Evolutionary conservation across 2,888 invertebrate species (phyloP).

Genomic region (Pharmacophagus antenor): DNA sequence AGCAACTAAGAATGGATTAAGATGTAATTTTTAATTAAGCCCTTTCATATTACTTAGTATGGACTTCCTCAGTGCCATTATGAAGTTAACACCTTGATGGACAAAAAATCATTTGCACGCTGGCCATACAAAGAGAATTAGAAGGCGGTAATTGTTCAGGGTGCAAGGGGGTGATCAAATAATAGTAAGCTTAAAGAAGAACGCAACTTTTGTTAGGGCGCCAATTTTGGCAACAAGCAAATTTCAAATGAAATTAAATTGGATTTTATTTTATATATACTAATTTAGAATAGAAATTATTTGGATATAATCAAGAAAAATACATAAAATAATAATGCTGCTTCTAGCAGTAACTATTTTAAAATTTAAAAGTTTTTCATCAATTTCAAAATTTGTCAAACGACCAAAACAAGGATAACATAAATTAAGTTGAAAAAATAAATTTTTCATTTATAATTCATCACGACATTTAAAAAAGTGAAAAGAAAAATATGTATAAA

Average conservation of each 20-base stretch:
- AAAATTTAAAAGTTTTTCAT: too few species aligned
- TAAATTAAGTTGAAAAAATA: too few species aligned
- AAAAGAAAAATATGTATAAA: too few species aligned
- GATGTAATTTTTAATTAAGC: slow-evolving; percentile 71
- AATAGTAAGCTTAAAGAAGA: slow-evolving; percentile 29
- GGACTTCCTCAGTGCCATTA: slow-evolving; percentile 51
- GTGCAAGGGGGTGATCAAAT: slow-evolving; percentile 26
- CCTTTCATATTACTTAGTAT: slow-evolving; percentile 52
- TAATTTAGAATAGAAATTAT: too few species aligned
- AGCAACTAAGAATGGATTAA: slow-evolving; percentile 49
- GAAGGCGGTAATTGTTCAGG: slow-evolving; percentile 23
- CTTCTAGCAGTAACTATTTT: too few species aligned
- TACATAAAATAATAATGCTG: too few species aligned
- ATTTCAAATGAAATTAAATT: background rate
- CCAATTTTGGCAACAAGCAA: background rate
- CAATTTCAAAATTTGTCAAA: too few species aligned
- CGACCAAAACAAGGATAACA: too few species aligned
- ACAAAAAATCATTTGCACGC: slow-evolving; percentile 55
- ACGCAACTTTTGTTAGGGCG: background rate
- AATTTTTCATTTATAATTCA: too few species aligned
- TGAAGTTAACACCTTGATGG: slow-evolving; percentile 63
- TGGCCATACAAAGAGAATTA: slow-evolving; percentile 35
- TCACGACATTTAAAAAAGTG: too few species aligned
- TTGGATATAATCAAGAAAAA: too few species aligned
- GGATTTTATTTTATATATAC: background rate